phyloP scores from a whole-genome alignment of 37 sponge, comb jelly and placozoan species.

The Oscarella lobularis region DNA sequence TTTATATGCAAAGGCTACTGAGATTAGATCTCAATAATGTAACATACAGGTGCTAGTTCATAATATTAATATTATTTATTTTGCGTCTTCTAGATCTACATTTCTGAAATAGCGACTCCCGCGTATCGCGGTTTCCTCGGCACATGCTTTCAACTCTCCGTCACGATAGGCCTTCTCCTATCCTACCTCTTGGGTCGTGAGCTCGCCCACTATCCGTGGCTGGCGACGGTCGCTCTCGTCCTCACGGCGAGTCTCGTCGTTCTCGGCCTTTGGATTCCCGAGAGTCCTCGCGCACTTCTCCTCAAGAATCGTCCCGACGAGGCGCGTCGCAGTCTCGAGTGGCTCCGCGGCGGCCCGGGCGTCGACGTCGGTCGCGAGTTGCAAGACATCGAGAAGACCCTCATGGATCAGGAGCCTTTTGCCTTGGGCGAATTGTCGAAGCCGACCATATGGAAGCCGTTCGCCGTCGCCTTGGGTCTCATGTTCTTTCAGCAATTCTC shows the following conservation, averaged over 20 bases:
- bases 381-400: constrained; percentile 6
- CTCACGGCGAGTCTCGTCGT: constrained; percentile 30
- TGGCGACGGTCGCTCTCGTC: constrained; percentile 28
- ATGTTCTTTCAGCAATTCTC: constrained; percentile 64
- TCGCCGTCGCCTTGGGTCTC: constrained; percentile 13
- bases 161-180: constrained; percentile 55
- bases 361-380: constrained; percentile 18
- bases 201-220: constrained; percentile 16
- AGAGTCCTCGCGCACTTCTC: constrained; percentile 65
- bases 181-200: constrained; percentile 26
- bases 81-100: constrained; percentile 45
- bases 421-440: constrained; percentile 14
- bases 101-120: constrained; percentile 51
- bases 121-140: constrained; percentile 50
- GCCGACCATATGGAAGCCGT: constrained; percentile 11
- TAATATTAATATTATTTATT: neutral
- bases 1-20: too few relatives aligned
- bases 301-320: neutral
- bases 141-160: constrained; percentile 43
- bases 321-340: constrained; percentile 9
- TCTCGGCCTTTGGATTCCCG: constrained; percentile 34
- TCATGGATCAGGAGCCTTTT: neutral
- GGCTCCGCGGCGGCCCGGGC: constrained; percentile 27
- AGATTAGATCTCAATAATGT: too few relatives aligned
- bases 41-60: neutral